Conservation (phyloP, 2,888 invertebrate species). For the Coleophora deauratella region DNA sequence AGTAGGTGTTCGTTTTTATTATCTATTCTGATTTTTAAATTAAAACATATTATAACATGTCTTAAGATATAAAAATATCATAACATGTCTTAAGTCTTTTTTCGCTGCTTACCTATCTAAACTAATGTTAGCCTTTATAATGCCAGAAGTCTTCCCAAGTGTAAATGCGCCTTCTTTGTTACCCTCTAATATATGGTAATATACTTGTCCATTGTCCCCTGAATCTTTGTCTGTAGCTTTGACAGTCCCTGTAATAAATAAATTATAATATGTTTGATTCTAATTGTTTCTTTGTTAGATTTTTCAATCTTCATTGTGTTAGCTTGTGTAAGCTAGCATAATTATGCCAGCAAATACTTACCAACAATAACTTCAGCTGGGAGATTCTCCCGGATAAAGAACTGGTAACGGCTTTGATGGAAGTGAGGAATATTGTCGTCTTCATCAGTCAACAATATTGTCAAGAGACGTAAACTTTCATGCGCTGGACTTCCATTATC, state of each 20-base stretch:
- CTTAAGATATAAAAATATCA: too few species aligned
- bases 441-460: conserved; percentile 83
- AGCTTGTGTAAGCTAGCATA: too few species aligned
- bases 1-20: too few species aligned
- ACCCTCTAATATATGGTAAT: conserved; percentile 86
- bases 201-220: conserved; percentile 86
- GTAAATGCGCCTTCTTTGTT: conserved; percentile 85
- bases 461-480: conserved; percentile 83
- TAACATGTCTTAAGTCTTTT: too few species aligned
- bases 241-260: conserved; percentile 75
- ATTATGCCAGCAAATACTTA: too few species aligned
- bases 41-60: too few species aligned
- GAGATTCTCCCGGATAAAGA: conserved; percentile 82
- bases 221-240: conserved; percentile 84
- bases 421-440: conserved; percentile 89
- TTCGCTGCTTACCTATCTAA: conserved; percentile 83
- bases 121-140: conserved; percentile 83
- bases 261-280: too few species aligned
- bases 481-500: conserved; percentile 88
- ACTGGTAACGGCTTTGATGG: conserved; percentile 78
- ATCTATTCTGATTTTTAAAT: too few species aligned
- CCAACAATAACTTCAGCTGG: conserved; percentile 77
- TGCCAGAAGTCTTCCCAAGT: conserved; percentile 86
- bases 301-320: too few species aligned
- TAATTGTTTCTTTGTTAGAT: too few species aligned